Percentiles rank a stretch among this genome's conserved stretches.
Evolutionary conservation across 2,113 vertebrate genomes (phyloP).

Genomic region (Menidia beryllina): DNA sequence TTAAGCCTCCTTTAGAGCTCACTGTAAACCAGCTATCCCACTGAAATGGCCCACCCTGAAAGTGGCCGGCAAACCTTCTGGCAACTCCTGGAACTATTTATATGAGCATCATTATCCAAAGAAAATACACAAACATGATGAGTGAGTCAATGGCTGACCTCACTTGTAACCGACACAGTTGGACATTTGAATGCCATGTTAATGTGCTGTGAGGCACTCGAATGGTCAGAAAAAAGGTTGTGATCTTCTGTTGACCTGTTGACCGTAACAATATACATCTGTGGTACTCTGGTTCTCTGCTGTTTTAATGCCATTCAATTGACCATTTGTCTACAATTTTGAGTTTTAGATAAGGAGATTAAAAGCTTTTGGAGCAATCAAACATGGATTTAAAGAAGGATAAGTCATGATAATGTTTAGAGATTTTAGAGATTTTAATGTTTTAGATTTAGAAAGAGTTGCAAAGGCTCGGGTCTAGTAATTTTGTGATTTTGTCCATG

Average conservation of each 20-base stretch:
- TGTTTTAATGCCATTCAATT: not conserved
- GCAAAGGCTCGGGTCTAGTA: too few species aligned
- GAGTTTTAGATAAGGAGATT: not conserved
- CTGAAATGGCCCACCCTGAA: not conserved
- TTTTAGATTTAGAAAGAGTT: too few species aligned
- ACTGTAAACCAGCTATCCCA: not conserved
- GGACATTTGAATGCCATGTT: not conserved
- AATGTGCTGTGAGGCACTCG: not conserved
- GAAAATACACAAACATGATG: conserved; percentile 17
- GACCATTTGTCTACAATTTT: not conserved
- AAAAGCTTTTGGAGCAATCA: fast-evolving
- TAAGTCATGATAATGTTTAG: too few species aligned
- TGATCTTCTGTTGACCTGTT: too few species aligned
- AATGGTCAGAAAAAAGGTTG: not conserved
- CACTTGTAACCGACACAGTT: too few species aligned
- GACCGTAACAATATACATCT: too few species aligned
- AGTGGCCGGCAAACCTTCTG: not conserved
- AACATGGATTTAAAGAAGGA: too few species aligned
- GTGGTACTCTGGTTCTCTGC: too few species aligned
- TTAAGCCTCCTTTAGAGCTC: not conserved
- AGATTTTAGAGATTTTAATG: too few species aligned
- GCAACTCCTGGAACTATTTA: conserved; percentile 6
- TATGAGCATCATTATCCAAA: not conserved
- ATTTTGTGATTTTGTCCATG: too few species aligned
- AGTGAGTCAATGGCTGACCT: not conserved